Evolutionary conservation across 2,797 vertebrate genomes (phyloP).

Genomic region (Helarctos malayanus): DNA sequence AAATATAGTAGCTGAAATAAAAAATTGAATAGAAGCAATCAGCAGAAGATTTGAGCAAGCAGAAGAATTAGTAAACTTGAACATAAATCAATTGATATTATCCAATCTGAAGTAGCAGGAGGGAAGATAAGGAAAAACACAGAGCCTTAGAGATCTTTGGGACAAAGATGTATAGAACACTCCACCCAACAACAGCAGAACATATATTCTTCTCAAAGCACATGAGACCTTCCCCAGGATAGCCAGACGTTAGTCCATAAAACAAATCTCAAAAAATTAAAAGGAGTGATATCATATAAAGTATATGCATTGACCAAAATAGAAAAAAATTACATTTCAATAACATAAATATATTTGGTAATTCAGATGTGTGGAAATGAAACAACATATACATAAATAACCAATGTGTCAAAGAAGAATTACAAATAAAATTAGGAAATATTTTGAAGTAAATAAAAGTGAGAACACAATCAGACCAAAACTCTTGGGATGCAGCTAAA

Average conservation of each 20-base stretch:
- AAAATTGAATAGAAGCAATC: background rate
- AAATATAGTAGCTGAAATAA: background rate
- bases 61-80: background rate
- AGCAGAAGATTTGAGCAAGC: background rate
- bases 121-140: background rate
- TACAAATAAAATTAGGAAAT: conserved; percentile 9
- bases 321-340: background rate
- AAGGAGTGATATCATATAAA: background rate
- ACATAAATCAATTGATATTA: background rate
- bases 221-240: background rate
- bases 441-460: background rate
- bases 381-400: background rate
- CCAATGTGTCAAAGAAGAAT: background rate
- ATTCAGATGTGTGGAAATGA: background rate
- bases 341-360: background rate
- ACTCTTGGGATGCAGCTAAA: background rate
- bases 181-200: background rate
- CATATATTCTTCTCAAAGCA: background rate
- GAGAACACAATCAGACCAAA: background rate
- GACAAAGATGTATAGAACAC: background rate
- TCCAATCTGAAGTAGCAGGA: background rate
- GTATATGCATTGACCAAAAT: background rate
- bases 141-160: background rate
- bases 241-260: background rate
- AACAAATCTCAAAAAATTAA: background rate